Base-by-base conservation (phyloP, 2,797 vertebrate genomes). In the Oryzias dopingdopingensis region DNA sequence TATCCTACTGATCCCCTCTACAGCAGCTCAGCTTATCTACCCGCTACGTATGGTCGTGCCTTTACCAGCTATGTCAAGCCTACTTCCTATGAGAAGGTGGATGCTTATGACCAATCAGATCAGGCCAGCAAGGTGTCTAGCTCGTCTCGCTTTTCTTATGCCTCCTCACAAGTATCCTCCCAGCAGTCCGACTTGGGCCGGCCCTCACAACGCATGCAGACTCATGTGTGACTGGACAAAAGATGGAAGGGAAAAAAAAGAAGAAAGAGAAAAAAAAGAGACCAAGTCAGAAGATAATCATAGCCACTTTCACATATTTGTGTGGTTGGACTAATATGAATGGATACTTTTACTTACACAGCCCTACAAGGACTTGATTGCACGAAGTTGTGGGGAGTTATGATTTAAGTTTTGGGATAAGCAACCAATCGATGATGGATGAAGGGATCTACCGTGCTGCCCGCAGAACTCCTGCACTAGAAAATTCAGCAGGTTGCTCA, bases 201-300 rank as follows among this genome's bases (percentile, higher is more conserved):
- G 15, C 94, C 93, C 6, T 90, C 93, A 43, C 95, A 93, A 2
- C 93, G 95, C 62, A 96, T 96, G 92, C 95, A 97, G 86, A 97
- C 95, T 59, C 95, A 97, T 2, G 95, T 97, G 83, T 97, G 92
- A 96, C 52, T 20, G 46, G 69, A 68, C 72, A 57, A 59, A 57
- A 67, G 51, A 53, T 43, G 26, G 4, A 0, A 6, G 26, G 26
- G 2, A 6, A 5, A 29, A 29, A 29, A 29, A 29, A 29, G 59
- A 63, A 44, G 55, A 62, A 44, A 48, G 59, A 54, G 41, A 57
- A 67, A 16, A 56, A 55, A 40, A 61, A 32, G 46, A 59, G 67
- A 60, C 81, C 62, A 76, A 62, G 61, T 37, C 62, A 79, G 59
- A 69, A 63, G 62, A 71, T 70, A 65, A 37, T 37, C 32, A 78